A percentile compares a stretch with the other conserved stretches of the same genome.
phyloP scores from a whole-genome alignment of 2,888 invertebrate genomes.

The Hanleya hanleyi region DNA sequence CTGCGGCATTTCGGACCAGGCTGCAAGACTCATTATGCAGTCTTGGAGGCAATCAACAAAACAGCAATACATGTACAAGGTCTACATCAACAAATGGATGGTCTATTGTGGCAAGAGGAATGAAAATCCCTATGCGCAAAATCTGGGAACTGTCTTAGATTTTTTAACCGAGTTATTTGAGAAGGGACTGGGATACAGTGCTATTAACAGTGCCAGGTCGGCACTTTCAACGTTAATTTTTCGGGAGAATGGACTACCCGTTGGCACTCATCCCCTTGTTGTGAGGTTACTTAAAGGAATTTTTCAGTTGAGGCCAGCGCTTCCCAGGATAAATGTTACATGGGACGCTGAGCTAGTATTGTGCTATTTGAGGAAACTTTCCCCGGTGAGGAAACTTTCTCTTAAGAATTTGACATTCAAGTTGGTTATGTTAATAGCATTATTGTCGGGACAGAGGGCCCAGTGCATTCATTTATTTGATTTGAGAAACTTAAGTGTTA shows the following conservation, averaged over 20 bases:
- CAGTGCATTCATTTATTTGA: neutral
- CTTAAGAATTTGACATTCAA: neutral
- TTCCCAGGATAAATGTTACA: neutral
- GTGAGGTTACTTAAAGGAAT: slow-evolving; percentile 5
- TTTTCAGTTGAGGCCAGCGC: neutral
- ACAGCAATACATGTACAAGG: neutral
- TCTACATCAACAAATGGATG: slow-evolving; percentile 7
- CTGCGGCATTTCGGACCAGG: neutral
- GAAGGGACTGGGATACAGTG: slow-evolving; percentile 1
- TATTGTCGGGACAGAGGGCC: neutral
- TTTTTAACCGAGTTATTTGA: neutral
- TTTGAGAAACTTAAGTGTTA: neutral
- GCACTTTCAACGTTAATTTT: slow-evolving; percentile 1
- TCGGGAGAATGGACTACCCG: neutral
- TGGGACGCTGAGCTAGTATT: neutral
- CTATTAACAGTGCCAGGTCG: slow-evolving; percentile 7
- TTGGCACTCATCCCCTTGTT: slow-evolving; percentile 3
- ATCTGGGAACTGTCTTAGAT: neutral
- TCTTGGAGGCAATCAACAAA: neutral
- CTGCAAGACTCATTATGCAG: neutral
- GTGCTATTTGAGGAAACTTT: neutral
- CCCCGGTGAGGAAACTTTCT: neutral
- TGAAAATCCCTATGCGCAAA: neutral
- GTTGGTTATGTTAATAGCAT: neutral
- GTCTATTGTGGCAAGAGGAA: slow-evolving; percentile 6